Base-by-base conservation (phyloP, 2,797 vertebrate species). In the Karalla daura region DNA sequence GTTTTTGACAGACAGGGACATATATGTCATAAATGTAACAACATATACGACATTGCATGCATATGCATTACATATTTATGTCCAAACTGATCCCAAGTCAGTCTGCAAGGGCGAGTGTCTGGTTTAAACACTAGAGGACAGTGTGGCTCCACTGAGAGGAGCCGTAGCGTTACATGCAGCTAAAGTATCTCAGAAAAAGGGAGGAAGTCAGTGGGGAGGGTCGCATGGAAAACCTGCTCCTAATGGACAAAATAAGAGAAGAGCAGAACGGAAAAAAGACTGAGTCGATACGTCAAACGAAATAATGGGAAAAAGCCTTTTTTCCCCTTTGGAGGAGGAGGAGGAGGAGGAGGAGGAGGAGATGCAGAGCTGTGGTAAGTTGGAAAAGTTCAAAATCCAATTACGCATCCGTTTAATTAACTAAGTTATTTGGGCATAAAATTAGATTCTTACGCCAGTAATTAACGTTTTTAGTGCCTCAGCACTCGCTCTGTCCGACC, bases 111-210 rank as follows among this genome's bases (percentile, higher is more conserved):
- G 8, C 7, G 35, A 25, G 30, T 70, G 14, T 43, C 15, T 7
- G 5, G n/a, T 7, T 35, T 2, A 12, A 28, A 59, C 90, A 85
- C 83, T 63, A 88, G 89, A 85, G 84, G 86, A n/a, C 83, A 86
- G 71, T 88, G n/a, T 81, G 73, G 84, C 11, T 77, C 70, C 67
- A 68, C 40, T 45, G 36, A 21, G 8, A 27, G 21, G 10, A 30
- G 28, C 24, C 45, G 10, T 32, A 44, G 23, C n/a, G 30, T 14
- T 21, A 21, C 11, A 64, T n/a, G n/a, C n/a, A n/a, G n/a, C n/a
- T n/a, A n/a, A n/a, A n/a, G n/a, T n/a, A n/a, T n/a, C n/a, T n/a
- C n/a, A n/a, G n/a, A n/a, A n/a, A n/a, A n/a, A n/a, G n/a, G n/a
- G 4, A 64, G 20, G 44, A 68, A 56, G 13, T 53, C 30, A 15